phyloP scores from a whole-genome alignment of 2,797 vertebrate species.

The Poecilia picta region DNA sequence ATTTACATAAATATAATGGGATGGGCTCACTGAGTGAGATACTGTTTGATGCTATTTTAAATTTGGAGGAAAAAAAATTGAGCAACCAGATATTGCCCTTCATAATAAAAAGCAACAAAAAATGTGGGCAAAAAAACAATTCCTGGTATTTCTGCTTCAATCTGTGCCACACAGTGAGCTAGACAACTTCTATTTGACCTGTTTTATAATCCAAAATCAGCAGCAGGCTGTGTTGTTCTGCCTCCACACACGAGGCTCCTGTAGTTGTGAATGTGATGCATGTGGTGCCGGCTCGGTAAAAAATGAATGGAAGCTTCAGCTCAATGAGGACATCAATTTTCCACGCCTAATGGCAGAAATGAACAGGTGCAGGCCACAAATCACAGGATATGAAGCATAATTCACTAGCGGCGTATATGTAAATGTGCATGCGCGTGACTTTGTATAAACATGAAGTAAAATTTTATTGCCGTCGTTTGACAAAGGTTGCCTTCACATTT shows the following conservation, averaged over 20 bases:
- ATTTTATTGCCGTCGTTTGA: not conserved
- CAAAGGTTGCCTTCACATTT: not conserved
- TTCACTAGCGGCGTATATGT: conserved; percentile 25
- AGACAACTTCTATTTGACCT: conserved; percentile 9
- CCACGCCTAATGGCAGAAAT: conserved; percentile 42
- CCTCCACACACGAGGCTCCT: conserved; percentile 23
- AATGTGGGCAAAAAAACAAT: not conserved
- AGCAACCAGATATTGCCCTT: not conserved
- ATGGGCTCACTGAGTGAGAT: not conserved
- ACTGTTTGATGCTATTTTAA: not conserved
- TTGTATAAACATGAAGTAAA: not conserved
- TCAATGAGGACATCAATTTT: conserved; percentile 62
- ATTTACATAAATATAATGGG: not conserved
- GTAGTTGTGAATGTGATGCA: conserved; percentile 38
- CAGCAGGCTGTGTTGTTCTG: conserved; percentile 20
- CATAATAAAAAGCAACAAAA: not conserved
- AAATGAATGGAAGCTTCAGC: conserved; percentile 53
- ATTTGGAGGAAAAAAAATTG: not conserved
- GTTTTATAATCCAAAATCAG: conserved; percentile 20
- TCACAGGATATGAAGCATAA: conserved; percentile 52
- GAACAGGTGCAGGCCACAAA: conserved; percentile 64
- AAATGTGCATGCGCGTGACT: not conserved
- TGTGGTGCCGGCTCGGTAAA: conserved; percentile 53
- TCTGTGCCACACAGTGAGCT: conserved; percentile 2
- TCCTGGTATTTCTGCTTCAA: not conserved